phyloP scores from a whole-genome alignment of 2,888 invertebrate genomes.

The Mycalesis mineus region DNA sequence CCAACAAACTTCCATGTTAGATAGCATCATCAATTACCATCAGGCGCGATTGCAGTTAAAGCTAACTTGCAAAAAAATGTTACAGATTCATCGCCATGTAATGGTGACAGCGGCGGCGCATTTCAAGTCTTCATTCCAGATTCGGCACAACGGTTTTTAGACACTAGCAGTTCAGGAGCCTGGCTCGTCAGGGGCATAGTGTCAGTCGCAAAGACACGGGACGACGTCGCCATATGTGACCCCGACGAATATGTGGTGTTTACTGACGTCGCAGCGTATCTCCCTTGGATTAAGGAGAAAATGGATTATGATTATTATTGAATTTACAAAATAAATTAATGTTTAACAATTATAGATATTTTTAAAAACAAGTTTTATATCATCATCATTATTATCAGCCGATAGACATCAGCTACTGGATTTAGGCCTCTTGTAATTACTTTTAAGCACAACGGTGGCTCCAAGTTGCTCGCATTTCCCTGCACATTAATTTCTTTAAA shows the following conservation, averaged over 20 bases:
- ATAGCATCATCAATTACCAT: too few species aligned
- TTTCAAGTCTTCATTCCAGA: slow-evolving; percentile 55
- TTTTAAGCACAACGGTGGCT: too few species aligned
- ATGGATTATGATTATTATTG: background rate
- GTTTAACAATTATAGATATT: too few species aligned
- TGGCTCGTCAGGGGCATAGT: slow-evolving; percentile 51
- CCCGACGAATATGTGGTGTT: slow-evolving; percentile 62
- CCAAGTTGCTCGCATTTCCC: too few species aligned
- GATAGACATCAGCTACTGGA: too few species aligned
- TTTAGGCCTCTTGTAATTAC: too few species aligned
- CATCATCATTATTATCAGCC: too few species aligned
- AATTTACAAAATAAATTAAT: too few species aligned
- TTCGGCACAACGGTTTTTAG: slow-evolving; percentile 26
- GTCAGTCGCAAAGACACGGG: slow-evolving; percentile 39
- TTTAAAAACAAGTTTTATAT: too few species aligned
- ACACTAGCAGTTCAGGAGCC: slow-evolving; percentile 36
- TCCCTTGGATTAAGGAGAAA: slow-evolving; percentile 41
- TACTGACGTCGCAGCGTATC: slow-evolving; percentile 54
- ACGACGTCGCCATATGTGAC: slow-evolving; percentile 54
- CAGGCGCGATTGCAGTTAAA: too few species aligned
- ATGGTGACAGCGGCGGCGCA: slow-evolving; percentile 74
- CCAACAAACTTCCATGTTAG: too few species aligned
- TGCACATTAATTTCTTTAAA: too few species aligned
- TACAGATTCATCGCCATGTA: slow-evolving; percentile 67
- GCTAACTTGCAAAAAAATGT: slow-evolving; percentile 3